These are phyloP conservation scores for Aquatica leii DNA, from an alignment of 2,888 invertebrate species.

Conservation along the genomic window DNA sequence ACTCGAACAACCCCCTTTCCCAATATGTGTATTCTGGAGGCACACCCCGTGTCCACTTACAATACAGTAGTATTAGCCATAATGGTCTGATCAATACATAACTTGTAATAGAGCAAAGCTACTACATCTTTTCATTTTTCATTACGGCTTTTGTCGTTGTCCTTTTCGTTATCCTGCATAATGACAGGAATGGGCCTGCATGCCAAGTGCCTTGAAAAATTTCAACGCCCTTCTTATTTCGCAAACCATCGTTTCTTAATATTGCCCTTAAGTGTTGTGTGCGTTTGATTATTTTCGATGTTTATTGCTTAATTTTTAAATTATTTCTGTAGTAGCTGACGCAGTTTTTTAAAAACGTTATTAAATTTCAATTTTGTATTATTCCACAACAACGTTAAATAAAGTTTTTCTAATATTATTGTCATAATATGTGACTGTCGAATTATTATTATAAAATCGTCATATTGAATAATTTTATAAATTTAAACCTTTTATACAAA, in stretches of 20 bases:
- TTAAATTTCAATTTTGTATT: too few species aligned
- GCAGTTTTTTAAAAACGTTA: too few species aligned
- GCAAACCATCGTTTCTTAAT: conserved; percentile 14
- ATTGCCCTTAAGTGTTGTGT: conserved; percentile 16
- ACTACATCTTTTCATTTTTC: conserved; percentile 36
- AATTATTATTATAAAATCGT: too few species aligned
- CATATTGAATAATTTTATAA: too few species aligned
- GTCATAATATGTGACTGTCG: too few species aligned
- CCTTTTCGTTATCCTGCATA: conserved; percentile 32
- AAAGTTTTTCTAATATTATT: too few species aligned
- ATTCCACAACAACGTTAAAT: too few species aligned
- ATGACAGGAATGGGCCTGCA: conserved; percentile 28
- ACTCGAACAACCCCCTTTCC: conserved; percentile 39
- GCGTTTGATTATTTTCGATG: conserved; percentile 21
- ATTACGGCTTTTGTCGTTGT: conserved; percentile 33
- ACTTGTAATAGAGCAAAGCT: conserved; percentile 36
- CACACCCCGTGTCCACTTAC: conserved; percentile 45
- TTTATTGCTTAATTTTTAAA: neutral
- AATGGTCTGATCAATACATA: conserved; percentile 49
- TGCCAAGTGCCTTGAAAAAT: conserved; percentile 20
- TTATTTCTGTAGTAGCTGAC: too few species aligned
- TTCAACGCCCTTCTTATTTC: neutral
- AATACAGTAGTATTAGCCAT: conserved; percentile 48
- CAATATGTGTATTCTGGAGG: conserved; percentile 41
- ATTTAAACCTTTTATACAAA: too few species aligned